Evolutionary conservation across 2,113 vertebrate species (phyloP), one percentile per base, ranked within the genome.

Genomic region (Embiotoca jacksoni): DNA sequence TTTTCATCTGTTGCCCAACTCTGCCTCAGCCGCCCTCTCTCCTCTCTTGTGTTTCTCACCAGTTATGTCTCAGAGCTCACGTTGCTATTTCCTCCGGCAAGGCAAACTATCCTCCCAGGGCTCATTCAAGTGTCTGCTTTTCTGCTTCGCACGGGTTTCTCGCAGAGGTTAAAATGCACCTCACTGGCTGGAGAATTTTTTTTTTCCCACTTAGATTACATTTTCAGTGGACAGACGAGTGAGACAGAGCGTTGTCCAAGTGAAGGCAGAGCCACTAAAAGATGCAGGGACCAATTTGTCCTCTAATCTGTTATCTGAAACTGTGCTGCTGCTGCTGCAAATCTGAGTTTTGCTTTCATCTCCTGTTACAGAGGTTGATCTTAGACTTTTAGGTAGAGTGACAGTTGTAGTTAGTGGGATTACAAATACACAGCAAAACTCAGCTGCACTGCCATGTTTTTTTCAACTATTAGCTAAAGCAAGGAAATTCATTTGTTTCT

Each of bases 241-340:
- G 58, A 74, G 68, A 74, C 13, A 39, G 62, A 61, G 10, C 3
- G 10, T 55, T 70, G 67, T 57, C 41, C 54, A 36, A 41, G 30
- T 47, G 32, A 58, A 41, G 49, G 23, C 32, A n/a, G 37, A 80
- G 49, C 52, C 31, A 60, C 15, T 49, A 30, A 47, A 75, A 31
- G 44, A 72, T 75, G 68, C 16, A 49, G 55, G 62, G 61, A 62
- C 60, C 82, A 70, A 73, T 89, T 72, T 80, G 78, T 79, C 62
- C 68, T 80, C 55, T 50, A 64, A 70, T 53, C 47, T 61, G 47
- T 64, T 72, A 75, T 82, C 71, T 61, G 71, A 82, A 66, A 80
- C 75, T 23, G 31, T 64, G 49, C n/a, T 50, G 47, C 53, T 64
- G 49, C n/a, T 50, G 47, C 53, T 59, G 46, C 37, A 72, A 73